Base-by-base conservation (phyloP, 2,888 invertebrate genomes). In the Ditula angustiorana region DNA sequence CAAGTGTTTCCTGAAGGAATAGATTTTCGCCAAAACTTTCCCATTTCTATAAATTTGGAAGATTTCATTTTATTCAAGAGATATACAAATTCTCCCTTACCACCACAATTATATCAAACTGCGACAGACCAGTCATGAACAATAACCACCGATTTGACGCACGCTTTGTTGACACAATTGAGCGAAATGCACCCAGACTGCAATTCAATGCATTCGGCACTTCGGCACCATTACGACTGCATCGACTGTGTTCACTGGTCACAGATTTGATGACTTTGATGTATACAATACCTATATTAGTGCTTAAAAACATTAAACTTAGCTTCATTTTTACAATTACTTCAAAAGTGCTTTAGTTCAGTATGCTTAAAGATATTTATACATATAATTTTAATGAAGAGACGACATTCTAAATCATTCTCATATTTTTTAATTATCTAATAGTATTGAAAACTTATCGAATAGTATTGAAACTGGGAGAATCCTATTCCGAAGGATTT, bases 121-220 rank as follows among this genome's bases (percentile, higher is more conserved):
- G 60, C 23, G 13, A 13, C 23, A 35, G 35, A 23, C 35, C 23
- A 35, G 35, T n/a, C 35, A 23, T 53, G n/a, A 16, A 53, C 21
- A 50, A 50, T 41, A 28, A 60, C 41, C 41, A 41, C 41, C 60
- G 52, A 52, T 60, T 60, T 52, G 23, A 30, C 41, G 28, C 52
- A 30, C 60, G 52, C 50, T 16, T 41, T n/a, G 41, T 60, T 26
- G 52, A 52, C 24, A 49, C 60, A 30, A 52, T 60, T 30, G 41
- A 52, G 50, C 41, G 11, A 41, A 59, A 60, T 60, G 60, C 60
- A 52, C 41, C 37, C 41, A 28, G 19, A 57, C 35, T 49, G 49
- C 37, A 47, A 24, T 16, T n/a, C n/a, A n/a, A 7, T 26, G 37
- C 49, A 52, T 57, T 35, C 35, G 44, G 30, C 60, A 28, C 50